These are phyloP conservation scores for Monomorium pharaonis DNA, from an alignment of 1,140 invertebrate genomes.

Conservation along the genomic window DNA sequence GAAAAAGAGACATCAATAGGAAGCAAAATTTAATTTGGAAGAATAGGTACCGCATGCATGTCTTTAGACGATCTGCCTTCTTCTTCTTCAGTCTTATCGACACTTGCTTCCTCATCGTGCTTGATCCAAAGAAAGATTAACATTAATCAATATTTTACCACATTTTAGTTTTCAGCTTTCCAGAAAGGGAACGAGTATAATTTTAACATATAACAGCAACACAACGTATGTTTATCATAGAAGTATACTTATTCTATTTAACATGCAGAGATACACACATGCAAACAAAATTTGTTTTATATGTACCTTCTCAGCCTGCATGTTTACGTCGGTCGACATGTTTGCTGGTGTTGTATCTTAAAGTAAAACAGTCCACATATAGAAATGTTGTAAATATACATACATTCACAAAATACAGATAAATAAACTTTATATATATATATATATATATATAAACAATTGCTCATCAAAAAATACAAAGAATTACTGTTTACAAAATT, in stretches of 20 bases:
- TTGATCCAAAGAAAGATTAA: constrained; percentile 76
- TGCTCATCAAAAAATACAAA: background rate
- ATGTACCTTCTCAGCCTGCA: constrained; percentile 80
- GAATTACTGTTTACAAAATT: background rate
- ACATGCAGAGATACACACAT: constrained; percentile 61
- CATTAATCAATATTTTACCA: constrained; percentile 67
- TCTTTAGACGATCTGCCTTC: constrained; percentile 78
- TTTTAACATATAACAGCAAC: constrained; percentile 58
- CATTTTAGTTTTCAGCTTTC: constrained; percentile 51
- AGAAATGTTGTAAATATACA: background rate
- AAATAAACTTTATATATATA: no score
- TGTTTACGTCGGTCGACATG: constrained; percentile 81
- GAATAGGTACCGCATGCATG: constrained; percentile 81
- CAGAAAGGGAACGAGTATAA: constrained; percentile 63
- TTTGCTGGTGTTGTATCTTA: constrained; percentile 59
- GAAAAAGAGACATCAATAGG: constrained; percentile 50
- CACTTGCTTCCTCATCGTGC: constrained; percentile 76
- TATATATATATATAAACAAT: no score
- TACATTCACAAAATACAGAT: constrained; percentile 1
- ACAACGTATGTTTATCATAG: constrained; percentile 54
- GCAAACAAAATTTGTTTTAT: constrained; percentile 41
- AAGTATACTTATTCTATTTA: constrained; percentile 50
- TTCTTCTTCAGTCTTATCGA: constrained; percentile 77
- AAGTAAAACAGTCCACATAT: background rate
- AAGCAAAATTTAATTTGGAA: constrained; percentile 71